These are phyloP conservation scores for Rhea americana DNA, from an alignment of 2,113 vertebrate genomes.

Conservation along the genomic window DNA sequence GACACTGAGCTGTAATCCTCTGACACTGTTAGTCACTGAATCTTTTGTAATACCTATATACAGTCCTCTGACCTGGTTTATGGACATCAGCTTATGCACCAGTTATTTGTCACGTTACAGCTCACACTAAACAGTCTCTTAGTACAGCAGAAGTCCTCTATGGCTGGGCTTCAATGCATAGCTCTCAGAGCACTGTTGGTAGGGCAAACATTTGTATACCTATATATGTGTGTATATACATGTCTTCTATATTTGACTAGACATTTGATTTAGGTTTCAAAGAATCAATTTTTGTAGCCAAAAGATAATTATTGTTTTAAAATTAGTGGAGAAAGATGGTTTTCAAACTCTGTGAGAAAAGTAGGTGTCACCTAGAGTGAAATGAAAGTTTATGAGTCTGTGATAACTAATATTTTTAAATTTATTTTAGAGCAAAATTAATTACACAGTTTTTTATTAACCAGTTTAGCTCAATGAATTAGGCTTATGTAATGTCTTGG, in stretches of 20 bases:
- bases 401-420: neutral
- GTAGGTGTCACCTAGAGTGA: neutral
- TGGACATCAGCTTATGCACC: neutral
- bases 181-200: neutral
- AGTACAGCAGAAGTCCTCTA: neutral
- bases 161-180: neutral
- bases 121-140: neutral
- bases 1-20: neutral
- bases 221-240: neutral
- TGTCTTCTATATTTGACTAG: neutral
- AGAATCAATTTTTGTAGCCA: neutral
- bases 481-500: neutral
- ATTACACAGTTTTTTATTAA: neutral
- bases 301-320: neutral
- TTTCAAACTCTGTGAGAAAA: neutral
- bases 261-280: neutral
- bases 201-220: neutral
- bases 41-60: slow-evolving; percentile 32
- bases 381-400: neutral
- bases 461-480: neutral
- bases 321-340: neutral
- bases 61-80: slow-evolving; percentile 23
- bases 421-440: neutral
- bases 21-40: neutral
- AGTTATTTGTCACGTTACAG: neutral